phyloP scores from a whole-genome alignment of 2,797 vertebrate genomes.

The Stomatorhinus walkeri region DNA sequence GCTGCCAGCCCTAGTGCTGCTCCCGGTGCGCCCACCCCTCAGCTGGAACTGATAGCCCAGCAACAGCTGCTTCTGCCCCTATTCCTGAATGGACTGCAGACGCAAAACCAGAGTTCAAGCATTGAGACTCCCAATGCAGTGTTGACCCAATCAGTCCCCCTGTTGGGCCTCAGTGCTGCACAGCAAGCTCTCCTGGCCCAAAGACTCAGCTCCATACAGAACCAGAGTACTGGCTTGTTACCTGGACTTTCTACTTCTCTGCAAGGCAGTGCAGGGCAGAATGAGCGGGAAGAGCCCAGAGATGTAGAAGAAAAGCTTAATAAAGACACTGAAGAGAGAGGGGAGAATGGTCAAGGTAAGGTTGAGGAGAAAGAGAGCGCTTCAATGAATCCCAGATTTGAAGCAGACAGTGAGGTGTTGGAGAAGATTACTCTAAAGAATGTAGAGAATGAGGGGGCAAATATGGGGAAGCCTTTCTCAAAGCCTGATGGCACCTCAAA shows the following conservation, averaged over 20 bases:
- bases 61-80: slow-evolving; percentile 71
- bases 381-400: slow-evolving; percentile 26
- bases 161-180: slow-evolving; percentile 64
- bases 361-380: slow-evolving; percentile 31
- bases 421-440: slow-evolving; percentile 18
- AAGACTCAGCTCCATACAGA: slow-evolving; percentile 66
- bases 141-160: slow-evolving; percentile 65
- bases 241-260: slow-evolving; percentile 44
- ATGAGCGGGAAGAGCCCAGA: slow-evolving; percentile 1
- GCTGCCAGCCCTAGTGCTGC: slow-evolving; percentile 46
- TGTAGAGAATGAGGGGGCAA: slow-evolving; percentile 35
- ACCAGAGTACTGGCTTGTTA: slow-evolving; percentile 55
- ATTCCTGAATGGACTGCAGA: slow-evolving; percentile 65
- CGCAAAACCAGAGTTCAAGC: slow-evolving; percentile 57
- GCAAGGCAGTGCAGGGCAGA: slow-evolving; percentile 44
- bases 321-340: slow-evolving; percentile 26
- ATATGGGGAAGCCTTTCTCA: not conserved
- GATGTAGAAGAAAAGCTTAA: not conserved
- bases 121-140: slow-evolving; percentile 60
- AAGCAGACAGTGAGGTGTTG: slow-evolving; percentile 20
- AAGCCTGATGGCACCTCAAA: slow-evolving; percentile 33
- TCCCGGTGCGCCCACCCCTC: slow-evolving; percentile 50
- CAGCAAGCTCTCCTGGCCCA: slow-evolving; percentile 73
- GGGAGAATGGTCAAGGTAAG: slow-evolving; percentile 26
- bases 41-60: slow-evolving; percentile 59